Conservation (phyloP, 2,888 invertebrate species). For the Lepidocyrtoides sp. region DNA sequence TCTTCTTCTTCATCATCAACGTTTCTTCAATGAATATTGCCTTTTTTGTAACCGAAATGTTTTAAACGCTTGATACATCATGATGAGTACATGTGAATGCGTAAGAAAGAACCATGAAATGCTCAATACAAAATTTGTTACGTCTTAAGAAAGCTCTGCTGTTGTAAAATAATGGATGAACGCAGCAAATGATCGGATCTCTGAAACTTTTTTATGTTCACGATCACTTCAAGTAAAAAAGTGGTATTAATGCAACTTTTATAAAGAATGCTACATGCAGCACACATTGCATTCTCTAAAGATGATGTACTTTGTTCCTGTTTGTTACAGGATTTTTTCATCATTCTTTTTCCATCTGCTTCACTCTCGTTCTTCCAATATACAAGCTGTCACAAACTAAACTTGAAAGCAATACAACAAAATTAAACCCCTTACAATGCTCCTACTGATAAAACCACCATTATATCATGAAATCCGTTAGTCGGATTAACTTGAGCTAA, state of each 20-base stretch:
- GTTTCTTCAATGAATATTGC: not conserved
- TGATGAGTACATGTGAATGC: not conserved
- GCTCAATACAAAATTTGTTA: slow-evolving; percentile 45
- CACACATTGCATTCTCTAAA: not conserved
- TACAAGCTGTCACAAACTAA: too few relatives aligned
- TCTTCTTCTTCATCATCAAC: not conserved
- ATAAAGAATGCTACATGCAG: slow-evolving; percentile 22
- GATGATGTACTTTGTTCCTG: too few relatives aligned
- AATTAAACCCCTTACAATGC: too few relatives aligned
- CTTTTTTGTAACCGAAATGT: not conserved
- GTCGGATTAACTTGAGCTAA: too few relatives aligned
- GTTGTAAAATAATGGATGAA: not conserved
- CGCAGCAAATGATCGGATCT: not conserved
- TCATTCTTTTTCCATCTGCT: not conserved
- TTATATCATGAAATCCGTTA: too few relatives aligned
- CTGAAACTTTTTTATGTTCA: not conserved
- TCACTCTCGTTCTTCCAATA: not conserved
- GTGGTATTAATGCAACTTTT: not conserved
- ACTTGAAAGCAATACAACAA: too few relatives aligned
- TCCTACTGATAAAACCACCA: too few relatives aligned
- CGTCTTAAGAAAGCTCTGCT: not conserved
- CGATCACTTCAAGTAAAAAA: not conserved
- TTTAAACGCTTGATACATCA: too few relatives aligned
- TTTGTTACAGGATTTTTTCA: slow-evolving; percentile 16
- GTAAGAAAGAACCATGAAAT: slow-evolving; percentile 36